Conservation (phyloP, 2,888 invertebrate genomes). For the Drosophila lutescens region DNA sequence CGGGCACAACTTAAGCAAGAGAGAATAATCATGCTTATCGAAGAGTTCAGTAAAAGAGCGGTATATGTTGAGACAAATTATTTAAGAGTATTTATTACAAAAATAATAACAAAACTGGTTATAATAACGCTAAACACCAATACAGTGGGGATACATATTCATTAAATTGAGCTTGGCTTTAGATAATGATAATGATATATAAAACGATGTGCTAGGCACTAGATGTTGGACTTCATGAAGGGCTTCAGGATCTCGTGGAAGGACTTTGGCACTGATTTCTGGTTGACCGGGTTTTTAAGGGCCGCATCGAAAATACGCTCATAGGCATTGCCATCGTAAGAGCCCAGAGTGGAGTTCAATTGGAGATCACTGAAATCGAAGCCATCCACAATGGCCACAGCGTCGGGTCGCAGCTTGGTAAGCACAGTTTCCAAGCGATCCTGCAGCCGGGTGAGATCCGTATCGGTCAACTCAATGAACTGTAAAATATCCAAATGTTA, state of each 20-base stretch:
- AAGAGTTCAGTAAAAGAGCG: not conserved
- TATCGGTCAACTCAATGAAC: slow-evolving; percentile 75
- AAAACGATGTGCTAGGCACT: slow-evolving; percentile 1
- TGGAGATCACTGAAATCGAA: slow-evolving; percentile 94
- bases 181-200: not conserved
- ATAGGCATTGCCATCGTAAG: slow-evolving; percentile 93
- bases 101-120: not conserved
- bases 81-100: slow-evolving; percentile 5
- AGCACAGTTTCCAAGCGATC: slow-evolving; percentile 89
- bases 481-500: slow-evolving; percentile 16
- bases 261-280: slow-evolving; percentile 90
- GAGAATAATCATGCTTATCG: not conserved
- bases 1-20: not conserved
- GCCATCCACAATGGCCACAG: slow-evolving; percentile 95
- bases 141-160: not conserved
- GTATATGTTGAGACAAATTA: not conserved
- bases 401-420: slow-evolving; percentile 91
- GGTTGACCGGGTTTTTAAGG: slow-evolving; percentile 92
- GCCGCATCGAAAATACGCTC: slow-evolving; percentile 92
- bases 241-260: slow-evolving; percentile 88
- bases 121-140: not conserved
- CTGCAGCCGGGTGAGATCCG: slow-evolving; percentile 85
- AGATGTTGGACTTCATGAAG: slow-evolving; percentile 87
- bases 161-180: not conserved
- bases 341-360: slow-evolving; percentile 90